Conservation (phyloP, 2,113 vertebrate genomes). For the Nothoprocta perdicaria region DNA sequence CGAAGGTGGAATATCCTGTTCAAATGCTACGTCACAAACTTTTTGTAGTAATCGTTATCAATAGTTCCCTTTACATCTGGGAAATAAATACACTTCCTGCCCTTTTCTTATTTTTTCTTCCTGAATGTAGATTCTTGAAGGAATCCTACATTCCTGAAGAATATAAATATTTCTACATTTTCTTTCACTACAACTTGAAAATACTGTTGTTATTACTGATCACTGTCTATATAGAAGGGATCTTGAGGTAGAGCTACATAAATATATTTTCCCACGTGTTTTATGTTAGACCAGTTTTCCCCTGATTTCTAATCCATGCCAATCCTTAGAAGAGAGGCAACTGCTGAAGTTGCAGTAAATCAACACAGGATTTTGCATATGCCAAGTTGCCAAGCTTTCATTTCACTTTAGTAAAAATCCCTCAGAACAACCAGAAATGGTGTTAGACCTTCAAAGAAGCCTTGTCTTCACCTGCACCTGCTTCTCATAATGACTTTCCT, state of each 20-base stretch:
- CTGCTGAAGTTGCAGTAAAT: background rate
- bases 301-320: background rate
- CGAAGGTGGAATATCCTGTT: background rate
- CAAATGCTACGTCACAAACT: background rate
- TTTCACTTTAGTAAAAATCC: background rate
- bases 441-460: background rate
- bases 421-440: background rate
- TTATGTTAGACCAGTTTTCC: background rate
- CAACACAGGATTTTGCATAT: background rate
- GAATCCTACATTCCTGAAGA: too few relatives aligned
- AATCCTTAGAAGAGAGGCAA: background rate
- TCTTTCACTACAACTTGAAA: background rate
- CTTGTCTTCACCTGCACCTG: background rate
- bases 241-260: background rate
- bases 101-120: too few relatives aligned
- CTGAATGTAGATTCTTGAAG: too few relatives aligned
- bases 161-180: background rate
- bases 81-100: background rate
- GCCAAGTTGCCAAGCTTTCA: background rate
- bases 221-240: rapidly evolving
- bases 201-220: background rate
- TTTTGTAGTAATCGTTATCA: background rate
- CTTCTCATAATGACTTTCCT: background rate
- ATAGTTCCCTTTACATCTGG: background rate
- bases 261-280: background rate